phyloP scores from a whole-genome alignment of 2,797 vertebrate genomes.

The Muscicapa comitata region DNA sequence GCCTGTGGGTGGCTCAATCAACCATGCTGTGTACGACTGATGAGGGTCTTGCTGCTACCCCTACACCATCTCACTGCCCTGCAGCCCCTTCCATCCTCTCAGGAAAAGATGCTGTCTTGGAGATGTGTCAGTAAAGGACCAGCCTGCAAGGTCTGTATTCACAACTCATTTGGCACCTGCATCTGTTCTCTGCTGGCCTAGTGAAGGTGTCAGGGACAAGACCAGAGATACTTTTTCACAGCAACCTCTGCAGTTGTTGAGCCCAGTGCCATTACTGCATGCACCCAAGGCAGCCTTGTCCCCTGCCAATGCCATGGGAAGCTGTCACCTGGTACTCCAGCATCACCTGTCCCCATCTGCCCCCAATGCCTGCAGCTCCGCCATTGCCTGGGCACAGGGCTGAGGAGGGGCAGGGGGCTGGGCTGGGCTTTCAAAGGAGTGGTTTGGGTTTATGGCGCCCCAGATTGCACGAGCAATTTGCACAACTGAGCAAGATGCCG shows the following conservation, averaged over 20 bases:
- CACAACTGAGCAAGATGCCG: constrained; percentile 7
- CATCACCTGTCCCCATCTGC: not conserved
- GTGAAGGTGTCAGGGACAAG: not conserved
- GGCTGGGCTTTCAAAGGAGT: constrained; percentile 23
- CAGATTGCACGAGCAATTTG: constrained; percentile 19
- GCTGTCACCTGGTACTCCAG: constrained; percentile 27
- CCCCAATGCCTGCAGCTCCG: not conserved
- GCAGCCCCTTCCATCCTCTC: not conserved
- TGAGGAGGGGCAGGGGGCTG: not conserved
- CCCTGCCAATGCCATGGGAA: constrained; percentile 64
- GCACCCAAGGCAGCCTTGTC: constrained; percentile 72
- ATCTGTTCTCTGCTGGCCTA: not conserved
- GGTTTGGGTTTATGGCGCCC: constrained; percentile 44
- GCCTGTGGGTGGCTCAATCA: not conserved
- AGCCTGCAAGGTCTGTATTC: not conserved
- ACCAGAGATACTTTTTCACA: not conserved
- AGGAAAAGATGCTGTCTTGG: not conserved
- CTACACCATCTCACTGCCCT: not conserved
- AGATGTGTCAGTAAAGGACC: not conserved
- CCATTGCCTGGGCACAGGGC: not conserved
- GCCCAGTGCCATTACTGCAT: not conserved
- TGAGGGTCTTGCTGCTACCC: not conserved
- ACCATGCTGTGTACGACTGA: accelerated
- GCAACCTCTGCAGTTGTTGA: not conserved
- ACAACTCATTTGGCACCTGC: not conserved